Base-by-base conservation (phyloP, 2,888 invertebrate species). In the Agriopis marginaria region DNA sequence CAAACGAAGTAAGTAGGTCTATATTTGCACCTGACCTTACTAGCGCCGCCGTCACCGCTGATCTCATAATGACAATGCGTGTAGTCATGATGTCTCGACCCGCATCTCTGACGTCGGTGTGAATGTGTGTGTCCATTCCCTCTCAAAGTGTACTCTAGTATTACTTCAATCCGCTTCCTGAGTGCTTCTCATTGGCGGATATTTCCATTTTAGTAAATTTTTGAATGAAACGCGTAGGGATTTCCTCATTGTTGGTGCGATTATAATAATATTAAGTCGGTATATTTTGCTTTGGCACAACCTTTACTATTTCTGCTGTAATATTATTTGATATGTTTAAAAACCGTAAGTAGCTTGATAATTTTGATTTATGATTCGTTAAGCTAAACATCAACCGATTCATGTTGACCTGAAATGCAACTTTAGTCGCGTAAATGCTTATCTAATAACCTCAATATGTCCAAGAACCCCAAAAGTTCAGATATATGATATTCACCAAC, bases 51-150 rank as follows among this genome's bases (percentile, higher is more conserved):
- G 75, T 77, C 77, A 77, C 66, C 72, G 77, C 68, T 79, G 79
- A 77, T 79, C 74, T 79, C 74, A 76, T 72, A 67, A 62, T 56
- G 66, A 74, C 74, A 74, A 73, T 75, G 54, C 63, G 68, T 74
- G 72, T 67, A 73, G 66, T 68, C 71, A 69, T 73, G 70, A 70
- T 70, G 66, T 51, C 61, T 50, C 59, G 39, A 14, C 61, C 64
- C 61, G 69, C 55, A 56, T 72, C 59, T 66, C 53, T 75, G 75
- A 75, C 76, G 75, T 70, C 65, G 63, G 50, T 54, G 49, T 44
- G 63, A 70, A 44, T 63, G 61, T 67, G 63, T 63, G 32, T 59
- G 47, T 63, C 67, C 53, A 39, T 68, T 67, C 47, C 53, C 51
- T 56, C 44, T 60, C 39, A 50, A 53, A 45, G 45, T 62, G 4